phyloP scores from a whole-genome alignment of 2,113 vertebrate species.

The Sinocyclocheilus maitianheensis region DNA sequence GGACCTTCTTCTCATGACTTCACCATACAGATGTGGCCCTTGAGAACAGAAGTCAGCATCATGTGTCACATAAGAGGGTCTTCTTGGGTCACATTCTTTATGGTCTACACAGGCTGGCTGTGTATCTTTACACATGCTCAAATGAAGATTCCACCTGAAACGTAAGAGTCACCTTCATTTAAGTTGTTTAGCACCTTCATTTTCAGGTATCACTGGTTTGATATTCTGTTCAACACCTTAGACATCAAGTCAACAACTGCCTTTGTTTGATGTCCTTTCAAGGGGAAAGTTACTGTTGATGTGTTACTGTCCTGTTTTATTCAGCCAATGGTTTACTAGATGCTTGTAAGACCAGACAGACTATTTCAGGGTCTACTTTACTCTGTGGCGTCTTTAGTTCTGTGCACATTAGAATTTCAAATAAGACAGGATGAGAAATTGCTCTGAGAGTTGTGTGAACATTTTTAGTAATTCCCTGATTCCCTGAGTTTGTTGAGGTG shows the following conservation, averaged over 20 bases:
- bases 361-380: conserved; percentile 4
- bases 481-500: conserved; percentile 43
- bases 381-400: not conserved
- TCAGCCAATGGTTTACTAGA: not conserved
- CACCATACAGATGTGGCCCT: not conserved
- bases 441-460: conserved; percentile 35
- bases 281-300: not conserved
- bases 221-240: no score
- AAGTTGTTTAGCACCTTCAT: not conserved
- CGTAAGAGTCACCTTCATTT: conserved; percentile 74
- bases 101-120: conserved; percentile 69
- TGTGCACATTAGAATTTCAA: not conserved
- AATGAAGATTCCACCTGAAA: conserved; percentile 87
- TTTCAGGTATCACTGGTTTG: no score
- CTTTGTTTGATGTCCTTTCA: no score
- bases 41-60: conserved; percentile 26
- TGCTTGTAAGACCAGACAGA: conserved; percentile 4
- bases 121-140: conserved; percentile 74
- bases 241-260: no score
- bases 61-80: conserved; percentile 57
- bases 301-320: not conserved
- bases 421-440: conserved; percentile 16
- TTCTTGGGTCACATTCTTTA: conserved; percentile 60
- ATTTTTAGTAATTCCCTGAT: conserved; percentile 47
- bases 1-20: conserved; percentile 22